Base-by-base conservation (phyloP, 2,888 invertebrate genomes). In the Tinea trinotella region DNA sequence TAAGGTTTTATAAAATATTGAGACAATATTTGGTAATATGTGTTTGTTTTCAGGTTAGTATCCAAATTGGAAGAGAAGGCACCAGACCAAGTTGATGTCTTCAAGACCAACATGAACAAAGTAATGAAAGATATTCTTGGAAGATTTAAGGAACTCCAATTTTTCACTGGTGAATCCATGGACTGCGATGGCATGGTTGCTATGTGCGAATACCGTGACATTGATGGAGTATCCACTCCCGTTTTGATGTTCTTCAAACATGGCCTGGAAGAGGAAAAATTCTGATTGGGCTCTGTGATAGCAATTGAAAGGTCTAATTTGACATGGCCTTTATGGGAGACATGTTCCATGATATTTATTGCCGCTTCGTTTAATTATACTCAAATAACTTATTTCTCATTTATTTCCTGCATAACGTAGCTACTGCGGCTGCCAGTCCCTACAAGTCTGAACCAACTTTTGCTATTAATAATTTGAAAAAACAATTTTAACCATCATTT, bases 231-330 rank as follows among this genome's bases (percentile, higher is more conserved):
- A 2, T 92, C 92, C 61, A 88, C 92, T 53, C 98, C 98, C 53
- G 91, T 96, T 63, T 88, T 98, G 76, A 95, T 97, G 93, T 96
- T 97, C 86, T 96, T 96, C 87, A 98, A 97, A 84, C 97, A 98
- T 67, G 98, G 97, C 59, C 90, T 98, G 58, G 91, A 93, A 56
- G 97, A 97, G 78, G 98, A 98, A 86, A 98, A 99, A 86, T 95
- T 94, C 87, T 97, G 95, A 83, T 56, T 61, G 13, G 19, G 12
- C 40, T n/a, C n/a, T 10, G 2, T 40, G 12, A 40, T n/a, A 13
- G 13, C 40, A 13, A 40, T 7, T 24, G 9, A 24, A n/a, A n/a
- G n/a, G n/a, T n/a, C n/a, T n/a, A n/a, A n/a, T n/a, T n/a, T n/a
- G n/a, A n/a, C n/a, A n/a, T n/a, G n/a, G n/a, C n/a, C n/a, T n/a